Evolutionary conservation across 2,113 vertebrate species (phyloP).

Genomic region (Crocuta crocuta): DNA sequence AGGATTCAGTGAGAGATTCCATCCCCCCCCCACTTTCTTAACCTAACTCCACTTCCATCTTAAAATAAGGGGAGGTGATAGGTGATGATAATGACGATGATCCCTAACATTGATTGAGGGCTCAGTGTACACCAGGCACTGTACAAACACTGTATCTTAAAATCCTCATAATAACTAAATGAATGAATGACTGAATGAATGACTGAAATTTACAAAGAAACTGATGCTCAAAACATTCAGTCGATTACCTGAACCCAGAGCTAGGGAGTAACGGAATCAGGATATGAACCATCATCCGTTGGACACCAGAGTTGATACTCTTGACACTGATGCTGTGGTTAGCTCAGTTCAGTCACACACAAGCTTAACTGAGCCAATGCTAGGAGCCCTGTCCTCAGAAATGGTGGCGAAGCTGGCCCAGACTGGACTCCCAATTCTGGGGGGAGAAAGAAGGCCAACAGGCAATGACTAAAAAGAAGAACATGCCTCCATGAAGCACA

Average conservation of each 20-base stretch:
- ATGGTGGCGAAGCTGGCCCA: not conserved
- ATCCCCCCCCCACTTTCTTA: not conserved
- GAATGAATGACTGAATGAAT: not conserved
- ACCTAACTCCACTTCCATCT: not conserved
- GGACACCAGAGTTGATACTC: not conserved
- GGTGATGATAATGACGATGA: too few species aligned
- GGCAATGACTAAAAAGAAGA: not conserved
- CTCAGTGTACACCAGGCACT: not conserved
- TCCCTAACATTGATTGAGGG: not conserved
- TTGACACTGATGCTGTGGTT: not conserved
- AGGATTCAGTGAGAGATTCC: not conserved
- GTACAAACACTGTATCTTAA: not conserved
- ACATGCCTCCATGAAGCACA: not conserved
- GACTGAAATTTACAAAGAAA: conserved; percentile 11
- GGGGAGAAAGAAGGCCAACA: not conserved
- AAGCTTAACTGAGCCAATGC: not conserved
- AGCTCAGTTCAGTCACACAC: not conserved
- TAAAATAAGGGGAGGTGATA: not conserved
- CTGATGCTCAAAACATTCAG: not conserved
- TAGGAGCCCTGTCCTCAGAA: not conserved
- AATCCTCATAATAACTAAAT: not conserved
- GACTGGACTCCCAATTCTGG: not conserved
- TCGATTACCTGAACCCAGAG: not conserved
- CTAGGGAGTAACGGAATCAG: not conserved
- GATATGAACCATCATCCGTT: not conserved